phyloP scores from a whole-genome alignment of 2,888 invertebrate species.

The Macrosiphum euphorbiae region DNA sequence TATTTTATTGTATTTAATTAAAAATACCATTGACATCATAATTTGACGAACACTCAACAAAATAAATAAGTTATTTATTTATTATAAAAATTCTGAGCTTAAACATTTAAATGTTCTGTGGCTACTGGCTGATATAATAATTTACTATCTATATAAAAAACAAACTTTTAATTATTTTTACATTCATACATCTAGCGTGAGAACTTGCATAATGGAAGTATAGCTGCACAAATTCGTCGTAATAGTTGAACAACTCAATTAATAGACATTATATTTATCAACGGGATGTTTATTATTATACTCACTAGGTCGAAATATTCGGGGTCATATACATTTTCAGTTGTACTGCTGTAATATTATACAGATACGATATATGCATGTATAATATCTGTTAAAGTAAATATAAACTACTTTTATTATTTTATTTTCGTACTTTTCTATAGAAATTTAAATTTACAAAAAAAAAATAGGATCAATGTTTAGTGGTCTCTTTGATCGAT shows the following conservation, averaged over 20 bases:
- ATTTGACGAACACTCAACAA: neutral
- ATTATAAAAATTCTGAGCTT: neutral
- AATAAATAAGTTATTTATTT: neutral
- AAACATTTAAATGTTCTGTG: neutral
- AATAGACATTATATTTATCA: conserved; percentile 10
- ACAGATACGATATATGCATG: neutral
- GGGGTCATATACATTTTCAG: neutral
- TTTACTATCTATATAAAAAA: neutral
- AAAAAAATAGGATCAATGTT: neutral
- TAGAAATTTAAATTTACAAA: neutral
- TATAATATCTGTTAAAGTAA: neutral
- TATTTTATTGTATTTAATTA: neutral
- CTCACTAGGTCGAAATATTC: conserved; percentile 9
- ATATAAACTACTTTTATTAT: neutral
- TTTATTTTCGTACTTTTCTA: neutral
- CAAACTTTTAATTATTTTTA: neutral
- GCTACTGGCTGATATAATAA: neutral
- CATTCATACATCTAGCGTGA: conserved; percentile 3
- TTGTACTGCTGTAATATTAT: neutral
- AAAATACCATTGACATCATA: neutral
- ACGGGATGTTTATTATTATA: conserved; percentile 19
- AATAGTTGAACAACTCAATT: conserved; percentile 16
- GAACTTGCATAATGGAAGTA: neutral
- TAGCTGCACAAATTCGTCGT: neutral
- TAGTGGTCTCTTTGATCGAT: neutral